phyloP scores from a whole-genome alignment of 1,140 invertebrate species.

The Drosophila yakuba region DNA sequence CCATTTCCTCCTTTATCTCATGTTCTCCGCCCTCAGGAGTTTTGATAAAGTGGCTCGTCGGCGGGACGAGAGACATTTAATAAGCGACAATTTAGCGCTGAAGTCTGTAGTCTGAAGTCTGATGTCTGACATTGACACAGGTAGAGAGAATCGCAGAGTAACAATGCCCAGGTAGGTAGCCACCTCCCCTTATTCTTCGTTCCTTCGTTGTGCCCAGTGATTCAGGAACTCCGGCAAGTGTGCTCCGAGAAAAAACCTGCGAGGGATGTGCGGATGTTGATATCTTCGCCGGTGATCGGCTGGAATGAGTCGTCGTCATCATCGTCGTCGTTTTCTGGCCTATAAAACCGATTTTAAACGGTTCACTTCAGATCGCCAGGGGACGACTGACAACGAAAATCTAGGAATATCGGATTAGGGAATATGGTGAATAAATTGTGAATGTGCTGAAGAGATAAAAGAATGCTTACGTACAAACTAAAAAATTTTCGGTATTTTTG shows the following conservation, averaged over 20 bases:
- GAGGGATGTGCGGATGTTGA: constrained; percentile 43
- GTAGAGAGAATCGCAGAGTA: constrained; percentile 37
- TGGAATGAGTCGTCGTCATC: neutral
- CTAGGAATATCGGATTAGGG: constrained; percentile 2
- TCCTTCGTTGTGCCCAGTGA: neutral
- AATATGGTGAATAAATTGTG: constrained; percentile 12
- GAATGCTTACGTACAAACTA: too few relatives aligned
- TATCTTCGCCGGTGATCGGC: constrained; percentile 26
- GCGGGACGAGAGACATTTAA: constrained; percentile 57
- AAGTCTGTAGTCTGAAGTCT: constrained; percentile 68
- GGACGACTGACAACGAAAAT: constrained; percentile 4
- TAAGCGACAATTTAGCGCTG: constrained; percentile 81
- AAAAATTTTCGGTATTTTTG: too few relatives aligned
- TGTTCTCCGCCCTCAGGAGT: constrained; percentile 7
- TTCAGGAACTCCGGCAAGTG: constrained; percentile 38
- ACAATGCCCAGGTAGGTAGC: constrained; percentile 47
- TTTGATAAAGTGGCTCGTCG: constrained; percentile 59
- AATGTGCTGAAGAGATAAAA: too few relatives aligned
- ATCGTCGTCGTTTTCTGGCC: constrained; percentile 1
- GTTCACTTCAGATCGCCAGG: neutral
- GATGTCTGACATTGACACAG: constrained; percentile 77
- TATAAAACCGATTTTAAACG: constrained; percentile 37
- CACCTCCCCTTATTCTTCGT: neutral
- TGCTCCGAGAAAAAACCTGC: neutral
- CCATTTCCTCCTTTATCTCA: constrained; percentile 11